Evolutionary conservation across 1,140 invertebrate species (phyloP).

Genomic region (Pogonomyrmex barbatus): DNA sequence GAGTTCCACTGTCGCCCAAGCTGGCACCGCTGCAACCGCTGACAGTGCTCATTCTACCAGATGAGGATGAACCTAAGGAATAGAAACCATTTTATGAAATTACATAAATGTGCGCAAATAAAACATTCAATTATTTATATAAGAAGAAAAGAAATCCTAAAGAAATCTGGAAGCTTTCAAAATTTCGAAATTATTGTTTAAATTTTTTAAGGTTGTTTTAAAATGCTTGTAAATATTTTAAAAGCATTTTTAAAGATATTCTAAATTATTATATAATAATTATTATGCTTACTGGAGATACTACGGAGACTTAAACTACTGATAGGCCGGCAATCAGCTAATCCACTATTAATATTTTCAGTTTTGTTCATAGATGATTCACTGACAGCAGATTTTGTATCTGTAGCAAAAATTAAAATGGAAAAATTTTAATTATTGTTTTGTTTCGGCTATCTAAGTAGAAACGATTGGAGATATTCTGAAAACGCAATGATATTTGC

Average conservation of each 20-base stretch:
- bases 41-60: slow-evolving; percentile 91
- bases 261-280: slow-evolving; percentile 11
- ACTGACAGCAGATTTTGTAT: slow-evolving; percentile 76
- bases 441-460: not conserved
- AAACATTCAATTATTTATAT: not conserved
- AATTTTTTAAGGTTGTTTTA: not conserved
- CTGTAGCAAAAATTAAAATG: slow-evolving; percentile 63
- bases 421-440: slow-evolving; percentile 3
- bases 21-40: slow-evolving; percentile 91
- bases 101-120: not conserved
- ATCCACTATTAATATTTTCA: slow-evolving; percentile 76
- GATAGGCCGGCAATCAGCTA: slow-evolving; percentile 87
- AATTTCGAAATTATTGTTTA: not conserved
- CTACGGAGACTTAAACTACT: slow-evolving; percentile 91
- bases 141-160: not conserved
- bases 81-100: slow-evolving; percentile 6
- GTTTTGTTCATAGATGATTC: slow-evolving; percentile 75
- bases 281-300: slow-evolving; percentile 87
- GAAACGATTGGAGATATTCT: not conserved
- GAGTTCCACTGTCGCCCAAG: slow-evolving; percentile 93
- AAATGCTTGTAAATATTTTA: not conserved
- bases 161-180: not conserved
- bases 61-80: slow-evolving; percentile 90
- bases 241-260: not conserved
- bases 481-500: slow-evolving; percentile 71